A percentile compares a stretch with the other conserved stretches of the same genome.
Evolutionary conservation across 2,888 invertebrate genomes (phyloP).

Genomic region (Drosophila siamana): DNA sequence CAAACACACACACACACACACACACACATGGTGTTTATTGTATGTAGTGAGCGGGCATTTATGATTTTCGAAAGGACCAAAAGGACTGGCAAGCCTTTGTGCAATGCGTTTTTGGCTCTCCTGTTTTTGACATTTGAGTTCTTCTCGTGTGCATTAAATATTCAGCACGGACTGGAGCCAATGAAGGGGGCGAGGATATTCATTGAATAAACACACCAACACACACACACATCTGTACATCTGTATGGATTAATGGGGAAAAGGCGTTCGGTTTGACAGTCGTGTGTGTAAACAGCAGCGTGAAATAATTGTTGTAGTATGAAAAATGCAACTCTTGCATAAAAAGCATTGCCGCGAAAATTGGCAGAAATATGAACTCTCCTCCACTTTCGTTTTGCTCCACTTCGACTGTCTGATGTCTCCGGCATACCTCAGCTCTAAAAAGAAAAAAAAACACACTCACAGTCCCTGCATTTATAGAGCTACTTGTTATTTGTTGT

Average conservation of each 20-base stretch:
- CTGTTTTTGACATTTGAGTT: constrained; percentile 75
- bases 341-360: constrained; percentile 21
- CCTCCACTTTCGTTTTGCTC: background rate
- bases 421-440: background rate
- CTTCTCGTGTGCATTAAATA: constrained; percentile 60
- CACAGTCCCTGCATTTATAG: constrained; percentile 13
- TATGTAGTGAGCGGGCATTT: constrained; percentile 16
- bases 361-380: constrained; percentile 22
- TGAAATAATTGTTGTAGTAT: constrained; percentile 60
- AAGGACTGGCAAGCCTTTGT: constrained; percentile 63
- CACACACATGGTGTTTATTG: background rate
- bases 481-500: constrained; percentile 58
- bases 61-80: constrained; percentile 58
- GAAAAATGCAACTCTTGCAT: constrained; percentile 11
- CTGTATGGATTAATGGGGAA: constrained; percentile 11
- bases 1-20: background rate
- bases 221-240: constrained; percentile 3
- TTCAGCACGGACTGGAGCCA: constrained; percentile 46
- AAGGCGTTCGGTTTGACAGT: constrained; percentile 38
- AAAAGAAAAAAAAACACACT: background rate
- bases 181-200: constrained; percentile 26
- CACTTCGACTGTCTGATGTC: constrained; percentile 17
- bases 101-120: constrained; percentile 53
- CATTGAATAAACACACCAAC: constrained; percentile 2
- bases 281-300: constrained; percentile 48